Conservation (phyloP, 2,113 vertebrate species). For the Peromyscus californicus region DNA sequence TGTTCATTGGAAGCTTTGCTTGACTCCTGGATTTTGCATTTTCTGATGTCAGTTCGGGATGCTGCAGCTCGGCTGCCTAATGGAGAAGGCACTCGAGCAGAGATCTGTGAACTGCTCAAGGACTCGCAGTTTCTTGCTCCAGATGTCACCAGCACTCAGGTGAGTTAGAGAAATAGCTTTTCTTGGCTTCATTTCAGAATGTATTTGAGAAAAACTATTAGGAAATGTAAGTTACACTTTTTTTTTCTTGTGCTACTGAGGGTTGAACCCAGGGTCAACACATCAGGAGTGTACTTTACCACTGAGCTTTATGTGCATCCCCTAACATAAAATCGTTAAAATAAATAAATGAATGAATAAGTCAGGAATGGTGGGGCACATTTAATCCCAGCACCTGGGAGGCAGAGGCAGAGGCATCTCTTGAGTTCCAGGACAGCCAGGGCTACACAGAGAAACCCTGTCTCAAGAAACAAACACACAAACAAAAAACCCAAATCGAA, state of each 20-base stretch:
- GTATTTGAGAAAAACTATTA: not conserved
- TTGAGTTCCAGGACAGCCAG: not conserved
- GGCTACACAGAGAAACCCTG: not conserved
- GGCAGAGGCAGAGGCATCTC: not conserved
- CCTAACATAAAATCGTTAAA: not conserved
- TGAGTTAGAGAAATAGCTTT: conserved; percentile 70
- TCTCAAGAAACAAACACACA: not conserved
- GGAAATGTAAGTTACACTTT: not conserved
- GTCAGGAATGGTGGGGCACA: not conserved
- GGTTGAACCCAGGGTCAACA: not conserved
- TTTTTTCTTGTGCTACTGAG: not conserved
- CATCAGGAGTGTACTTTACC: not conserved
- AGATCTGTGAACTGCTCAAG: conserved; percentile 98
- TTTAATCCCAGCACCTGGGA: not conserved
- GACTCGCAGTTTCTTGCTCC: conserved; percentile 98
- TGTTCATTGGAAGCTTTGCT: not conserved
- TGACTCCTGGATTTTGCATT: conserved; percentile 30
- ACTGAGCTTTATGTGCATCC: no score
- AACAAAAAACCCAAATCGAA: not conserved
- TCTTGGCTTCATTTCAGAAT: not conserved
- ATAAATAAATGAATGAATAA: not conserved
- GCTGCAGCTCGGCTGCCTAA: conserved; percentile 98
- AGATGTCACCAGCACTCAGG: conserved; percentile 98
- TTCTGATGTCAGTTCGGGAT: conserved; percentile 92
- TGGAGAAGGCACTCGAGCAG: conserved; percentile 97